Evolutionary conservation across 2,113 vertebrate species (phyloP), one percentile per base, ranked within the genome.

Genomic region (Antechinus flavipes): DNA sequence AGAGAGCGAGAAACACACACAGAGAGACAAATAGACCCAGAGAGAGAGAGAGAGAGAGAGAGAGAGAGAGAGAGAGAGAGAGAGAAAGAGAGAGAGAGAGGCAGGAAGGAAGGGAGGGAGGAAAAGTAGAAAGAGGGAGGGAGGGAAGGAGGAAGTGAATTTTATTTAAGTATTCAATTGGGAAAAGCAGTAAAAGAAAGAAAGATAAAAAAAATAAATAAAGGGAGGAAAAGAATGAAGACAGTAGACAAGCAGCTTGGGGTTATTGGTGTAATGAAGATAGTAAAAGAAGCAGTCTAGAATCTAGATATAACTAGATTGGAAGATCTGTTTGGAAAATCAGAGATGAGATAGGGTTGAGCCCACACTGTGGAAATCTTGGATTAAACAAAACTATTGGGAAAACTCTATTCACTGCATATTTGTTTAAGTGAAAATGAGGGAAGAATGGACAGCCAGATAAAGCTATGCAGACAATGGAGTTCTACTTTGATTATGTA

Each of bases 401-500:
- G 61, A 76, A 76, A 76, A 76, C 61, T 68, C 11, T 16, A n/a
- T 12, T 76, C 61, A n/a, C 61, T 76, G 35, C 3, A n/a, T 76
- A 76, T 76, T 76, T n/a, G 61, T 35, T 76, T 76, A 76, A 76
- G 61, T 76, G 3, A 76, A 76, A n/a, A 76, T 76, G 14, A 76
- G 61, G 61, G 14, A 76, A n/a, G 56, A 58, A 91, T 54, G 8
- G n/a, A 61, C 94, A 7, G 14, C 7, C 91, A 93, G 50, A 50
- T 9, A 50, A 7, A 90, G 11, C 47, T 46, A 25, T 49, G 42
- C 8, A 49, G 23, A 24, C 24, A 26, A 49, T 27, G 76, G 8
- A 95, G 94, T 91, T 92, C 49, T 27, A 91, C 61, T 93, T 91
- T 92, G 50, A 90, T 90, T 42, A 95, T 52, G 61, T 14, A 90